Percentiles rank a stretch among this genome's conserved stretches.
Conservation (phyloP, 2,888 invertebrate species). For the Heliconius charithonia region DNA sequence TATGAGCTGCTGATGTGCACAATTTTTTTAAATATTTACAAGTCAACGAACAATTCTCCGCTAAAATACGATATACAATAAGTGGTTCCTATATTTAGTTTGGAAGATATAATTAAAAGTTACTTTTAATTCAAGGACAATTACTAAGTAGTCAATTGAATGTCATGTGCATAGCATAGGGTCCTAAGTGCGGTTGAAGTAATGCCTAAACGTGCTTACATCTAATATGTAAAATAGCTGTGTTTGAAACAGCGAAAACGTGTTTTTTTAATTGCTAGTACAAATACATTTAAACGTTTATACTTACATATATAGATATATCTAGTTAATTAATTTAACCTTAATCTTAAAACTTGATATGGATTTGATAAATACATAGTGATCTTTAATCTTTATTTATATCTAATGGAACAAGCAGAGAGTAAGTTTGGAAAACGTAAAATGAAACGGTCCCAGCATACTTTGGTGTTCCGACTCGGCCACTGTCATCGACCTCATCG, state of each 20-base stretch:
- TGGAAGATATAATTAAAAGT: not conserved
- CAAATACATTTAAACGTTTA: not conserved
- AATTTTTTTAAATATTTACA: not conserved
- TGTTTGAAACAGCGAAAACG: too few species aligned
- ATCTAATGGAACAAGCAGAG: not conserved
- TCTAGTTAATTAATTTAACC: not conserved
- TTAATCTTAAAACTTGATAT: slow-evolving; percentile 29
- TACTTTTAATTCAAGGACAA: not conserved
- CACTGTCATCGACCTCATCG: too few species aligned
- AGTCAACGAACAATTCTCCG: not conserved
- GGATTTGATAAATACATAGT: slow-evolving; percentile 25
- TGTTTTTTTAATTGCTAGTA: not conserved
- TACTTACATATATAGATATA: too few species aligned
- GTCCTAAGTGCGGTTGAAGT: not conserved
- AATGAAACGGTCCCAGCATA: too few species aligned
- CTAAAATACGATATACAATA: not conserved
- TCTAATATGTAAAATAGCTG: not conserved
- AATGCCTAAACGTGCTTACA: not conserved
- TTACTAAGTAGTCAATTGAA: not conserved
- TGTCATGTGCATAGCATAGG: not conserved
- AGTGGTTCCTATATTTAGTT: not conserved
- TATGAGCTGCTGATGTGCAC: not conserved
- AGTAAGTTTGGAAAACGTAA: not conserved
- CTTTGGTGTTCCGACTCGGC: too few species aligned
- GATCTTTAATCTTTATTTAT: slow-evolving; percentile 2